These are phyloP conservation scores for Sebastes matsubarae DNA, from an alignment of 2,797 vertebrate species.

Conservation along the genomic window DNA sequence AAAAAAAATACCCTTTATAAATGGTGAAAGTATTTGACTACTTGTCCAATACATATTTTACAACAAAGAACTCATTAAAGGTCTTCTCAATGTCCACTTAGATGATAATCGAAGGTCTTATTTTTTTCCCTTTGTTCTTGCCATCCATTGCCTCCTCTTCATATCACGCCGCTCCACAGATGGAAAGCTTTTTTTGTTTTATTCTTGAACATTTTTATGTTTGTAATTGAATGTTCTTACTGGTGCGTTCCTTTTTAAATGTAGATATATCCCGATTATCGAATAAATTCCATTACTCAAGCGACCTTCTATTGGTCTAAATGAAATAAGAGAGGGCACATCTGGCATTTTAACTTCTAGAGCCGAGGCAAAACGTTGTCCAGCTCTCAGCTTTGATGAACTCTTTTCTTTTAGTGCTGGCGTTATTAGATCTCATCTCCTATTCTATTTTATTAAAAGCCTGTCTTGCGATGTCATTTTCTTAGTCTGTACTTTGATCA, in stretches of 20 bases:
- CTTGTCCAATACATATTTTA: slow-evolving; percentile 17
- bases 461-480: slow-evolving; percentile 8
- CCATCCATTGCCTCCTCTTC: neutral
- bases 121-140: neutral
- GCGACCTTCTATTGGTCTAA: neutral
- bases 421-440: slow-evolving; percentile 24
- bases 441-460: slow-evolving; percentile 27
- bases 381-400: slow-evolving; percentile 10
- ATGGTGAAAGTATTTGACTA: neutral
- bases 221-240: neutral
- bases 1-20: neutral
- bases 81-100: neutral
- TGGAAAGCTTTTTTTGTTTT: slow-evolving; percentile 2
- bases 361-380: neutral
- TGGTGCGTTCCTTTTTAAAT: neutral
- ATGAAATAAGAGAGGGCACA: neutral
- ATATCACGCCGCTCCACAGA: neutral
- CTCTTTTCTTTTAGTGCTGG: neutral
- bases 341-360: slow-evolving; percentile 3
- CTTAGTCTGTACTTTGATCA: slow-evolving; percentile 25
- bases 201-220: neutral
- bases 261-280: neutral
- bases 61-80: neutral
- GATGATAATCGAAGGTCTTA: neutral
- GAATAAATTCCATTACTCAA: neutral